phyloP scores from a whole-genome alignment of 1,140 invertebrate genomes.

The Uloborus diversus region DNA sequence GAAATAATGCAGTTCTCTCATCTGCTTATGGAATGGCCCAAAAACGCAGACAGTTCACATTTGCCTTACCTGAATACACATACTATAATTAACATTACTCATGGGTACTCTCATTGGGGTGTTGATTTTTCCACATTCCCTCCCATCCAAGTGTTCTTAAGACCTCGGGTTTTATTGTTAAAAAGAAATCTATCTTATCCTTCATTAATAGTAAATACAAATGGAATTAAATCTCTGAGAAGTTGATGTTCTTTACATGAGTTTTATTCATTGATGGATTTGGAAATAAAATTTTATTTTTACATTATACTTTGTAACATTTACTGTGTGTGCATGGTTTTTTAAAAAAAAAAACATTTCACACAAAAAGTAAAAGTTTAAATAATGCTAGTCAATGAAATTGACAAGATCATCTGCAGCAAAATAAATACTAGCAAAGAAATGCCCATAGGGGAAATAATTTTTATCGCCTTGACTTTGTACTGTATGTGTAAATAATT shows the following conservation, averaged over 20 bases:
- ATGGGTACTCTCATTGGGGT: slow-evolving; percentile 44
- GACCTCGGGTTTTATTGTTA: slow-evolving; percentile 80
- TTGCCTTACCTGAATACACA: slow-evolving; percentile 26
- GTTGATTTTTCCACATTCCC: slow-evolving; percentile 19
- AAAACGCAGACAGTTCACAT: slow-evolving; percentile 1
- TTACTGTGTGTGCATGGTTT: too few species aligned
- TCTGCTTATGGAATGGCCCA: slow-evolving; percentile 68
- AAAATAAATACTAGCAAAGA: too few species aligned
- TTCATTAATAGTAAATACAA: slow-evolving; percentile 44
- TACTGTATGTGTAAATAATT: too few species aligned
- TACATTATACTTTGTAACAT: background rate
- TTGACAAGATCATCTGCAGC: too few species aligned
- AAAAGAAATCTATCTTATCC: slow-evolving; percentile 44
- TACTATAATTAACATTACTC: slow-evolving; percentile 24
- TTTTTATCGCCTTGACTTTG: too few species aligned
- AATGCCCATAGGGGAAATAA: too few species aligned
- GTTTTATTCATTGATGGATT: too few species aligned
- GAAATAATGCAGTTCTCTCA: slow-evolving; percentile 79
- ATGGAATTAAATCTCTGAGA: slow-evolving; percentile 22
- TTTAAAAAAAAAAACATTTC: too few species aligned
- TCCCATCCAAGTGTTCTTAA: slow-evolving; percentile 72
- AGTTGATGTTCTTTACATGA: background rate
- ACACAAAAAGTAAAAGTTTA: too few species aligned
- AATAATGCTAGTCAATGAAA: too few species aligned
- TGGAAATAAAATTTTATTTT: background rate